These are phyloP conservation scores for Macroglossus sobrinus DNA, from an alignment of 2,113 vertebrate genomes.

Conservation along the genomic window DNA sequence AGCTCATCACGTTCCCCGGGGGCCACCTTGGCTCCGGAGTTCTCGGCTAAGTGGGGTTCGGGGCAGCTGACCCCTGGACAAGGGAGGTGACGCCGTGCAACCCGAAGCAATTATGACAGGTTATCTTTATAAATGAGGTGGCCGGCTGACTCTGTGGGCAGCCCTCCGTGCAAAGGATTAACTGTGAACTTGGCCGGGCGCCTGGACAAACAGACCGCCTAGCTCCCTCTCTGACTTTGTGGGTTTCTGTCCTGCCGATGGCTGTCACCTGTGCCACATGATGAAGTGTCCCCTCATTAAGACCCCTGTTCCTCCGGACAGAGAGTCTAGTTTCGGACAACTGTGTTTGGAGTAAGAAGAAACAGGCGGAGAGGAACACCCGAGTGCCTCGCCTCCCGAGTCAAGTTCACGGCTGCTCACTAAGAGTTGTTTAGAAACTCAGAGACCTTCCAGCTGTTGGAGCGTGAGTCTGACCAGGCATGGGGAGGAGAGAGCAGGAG, in stretches of 20 bases:
- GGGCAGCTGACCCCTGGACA: background rate
- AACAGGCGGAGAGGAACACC: background rate
- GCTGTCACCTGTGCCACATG: background rate
- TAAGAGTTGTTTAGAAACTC: background rate
- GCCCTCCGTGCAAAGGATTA: background rate
- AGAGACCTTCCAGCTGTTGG: background rate
- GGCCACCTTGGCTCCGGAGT: background rate
- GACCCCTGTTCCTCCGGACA: background rate
- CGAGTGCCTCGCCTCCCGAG: background rate
- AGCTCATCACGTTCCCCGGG: background rate
- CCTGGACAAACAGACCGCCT: background rate
- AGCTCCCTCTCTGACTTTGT: background rate
- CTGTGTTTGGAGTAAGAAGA: background rate
- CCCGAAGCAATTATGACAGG: rapidly evolving
- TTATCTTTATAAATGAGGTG: background rate
- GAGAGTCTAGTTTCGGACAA: background rate
- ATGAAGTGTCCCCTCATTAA: background rate
- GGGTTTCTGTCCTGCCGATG: background rate
- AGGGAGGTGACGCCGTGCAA: background rate
- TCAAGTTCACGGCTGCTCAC: background rate
- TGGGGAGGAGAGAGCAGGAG: background rate
- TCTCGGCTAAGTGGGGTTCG: background rate
- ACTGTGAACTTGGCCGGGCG: background rate
- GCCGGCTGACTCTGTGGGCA: background rate
- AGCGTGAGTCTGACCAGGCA: background rate